Conservation (phyloP, 2,888 invertebrate species). For the Horisme vitalbata region DNA sequence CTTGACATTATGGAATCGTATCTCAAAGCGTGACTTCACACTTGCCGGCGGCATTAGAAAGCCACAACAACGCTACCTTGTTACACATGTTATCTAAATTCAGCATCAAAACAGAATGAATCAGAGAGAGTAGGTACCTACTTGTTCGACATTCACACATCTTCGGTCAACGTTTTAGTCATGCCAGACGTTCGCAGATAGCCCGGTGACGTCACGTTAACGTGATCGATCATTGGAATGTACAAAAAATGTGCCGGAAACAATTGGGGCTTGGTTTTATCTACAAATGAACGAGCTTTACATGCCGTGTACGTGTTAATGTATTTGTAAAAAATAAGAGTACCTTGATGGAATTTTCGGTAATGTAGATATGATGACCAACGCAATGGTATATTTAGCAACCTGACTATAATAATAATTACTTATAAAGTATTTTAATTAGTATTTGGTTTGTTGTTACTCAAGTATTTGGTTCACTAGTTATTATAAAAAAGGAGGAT, state of each 20-base stretch:
- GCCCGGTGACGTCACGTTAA: constrained; percentile 7
- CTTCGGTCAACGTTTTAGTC: constrained; percentile 17
- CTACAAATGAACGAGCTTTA: too few species aligned
- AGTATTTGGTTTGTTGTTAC: too few species aligned
- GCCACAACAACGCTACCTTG: constrained; percentile 1
- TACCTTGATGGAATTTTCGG: too few species aligned
- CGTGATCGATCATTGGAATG: constrained; percentile 3
- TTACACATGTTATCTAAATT: constrained; percentile 3
- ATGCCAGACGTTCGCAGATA: neutral
- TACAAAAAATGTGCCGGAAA: constrained; percentile 5
- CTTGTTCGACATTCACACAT: constrained; percentile 11
- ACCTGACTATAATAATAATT: too few species aligned
- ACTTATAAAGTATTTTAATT: too few species aligned
- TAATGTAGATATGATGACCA: too few species aligned
- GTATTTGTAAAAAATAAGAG: too few species aligned
- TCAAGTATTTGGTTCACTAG: too few species aligned
- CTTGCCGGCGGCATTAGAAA: constrained; percentile 3
- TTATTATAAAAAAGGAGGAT: too few species aligned
- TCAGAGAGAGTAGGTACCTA: constrained; percentile 7
- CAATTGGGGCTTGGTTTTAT: too few species aligned
- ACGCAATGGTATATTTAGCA: too few species aligned
- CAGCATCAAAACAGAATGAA: constrained; percentile 12
- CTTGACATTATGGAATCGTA: neutral
- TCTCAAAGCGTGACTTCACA: constrained; percentile 6
- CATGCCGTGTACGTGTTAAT: too few species aligned